These are phyloP conservation scores for Hydropsyche betteni DNA, from an alignment of 2,888 invertebrate species.

Conservation along the genomic window DNA sequence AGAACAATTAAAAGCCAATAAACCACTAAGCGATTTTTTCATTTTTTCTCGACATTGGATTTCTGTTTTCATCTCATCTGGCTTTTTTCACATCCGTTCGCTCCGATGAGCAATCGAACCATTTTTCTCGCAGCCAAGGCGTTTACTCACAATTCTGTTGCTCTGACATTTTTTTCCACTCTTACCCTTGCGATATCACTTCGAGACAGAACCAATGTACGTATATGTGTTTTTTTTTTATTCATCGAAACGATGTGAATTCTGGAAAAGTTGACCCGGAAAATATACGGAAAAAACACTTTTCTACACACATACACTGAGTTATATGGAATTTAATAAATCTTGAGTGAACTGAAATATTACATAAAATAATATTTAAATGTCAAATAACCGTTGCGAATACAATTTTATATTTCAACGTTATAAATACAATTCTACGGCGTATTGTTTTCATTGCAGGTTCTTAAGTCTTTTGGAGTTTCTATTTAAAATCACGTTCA, in stretches of 20 bases:
- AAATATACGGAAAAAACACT: too few relatives aligned
- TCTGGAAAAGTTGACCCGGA: neutral
- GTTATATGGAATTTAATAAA: too few relatives aligned
- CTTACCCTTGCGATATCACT: neutral
- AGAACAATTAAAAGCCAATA: too few relatives aligned
- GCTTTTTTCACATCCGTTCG: neutral
- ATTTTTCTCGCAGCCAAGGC: conserved; percentile 16
- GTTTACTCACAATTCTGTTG: conserved; percentile 21
- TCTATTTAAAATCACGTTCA: conserved; percentile 21
- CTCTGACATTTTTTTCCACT: conserved; percentile 10
- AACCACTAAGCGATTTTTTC: too few relatives aligned
- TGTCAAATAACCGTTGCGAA: too few relatives aligned
- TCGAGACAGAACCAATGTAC: neutral
- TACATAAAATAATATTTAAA: too few relatives aligned
- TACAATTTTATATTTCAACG: too few relatives aligned
- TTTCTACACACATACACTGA: too few relatives aligned
- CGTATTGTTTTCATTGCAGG: neutral
- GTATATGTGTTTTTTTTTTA: neutral
- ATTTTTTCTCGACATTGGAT: neutral
- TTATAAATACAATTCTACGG: neutral
- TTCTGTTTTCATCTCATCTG: neutral
- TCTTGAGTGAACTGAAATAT: too few relatives aligned
- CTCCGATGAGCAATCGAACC: conserved; percentile 16
- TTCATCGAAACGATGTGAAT: neutral
- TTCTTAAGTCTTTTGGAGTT: conserved; percentile 2